Conservation (phyloP, 2,888 invertebrate species). For the Drosophila neoperkinsi region DNA sequence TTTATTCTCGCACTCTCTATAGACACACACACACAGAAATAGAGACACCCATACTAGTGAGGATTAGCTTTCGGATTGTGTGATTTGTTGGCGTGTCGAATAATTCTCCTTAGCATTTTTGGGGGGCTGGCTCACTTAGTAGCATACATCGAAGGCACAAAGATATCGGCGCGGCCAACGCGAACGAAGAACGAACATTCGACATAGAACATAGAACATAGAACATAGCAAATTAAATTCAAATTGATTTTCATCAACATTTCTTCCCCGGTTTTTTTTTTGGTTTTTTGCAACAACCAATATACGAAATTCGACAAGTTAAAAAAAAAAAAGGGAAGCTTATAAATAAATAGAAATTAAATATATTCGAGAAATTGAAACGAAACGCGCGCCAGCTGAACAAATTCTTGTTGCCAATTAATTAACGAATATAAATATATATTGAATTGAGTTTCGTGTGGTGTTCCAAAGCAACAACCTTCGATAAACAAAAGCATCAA, state of each 20-base stretch:
- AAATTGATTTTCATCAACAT: constrained; percentile 28
- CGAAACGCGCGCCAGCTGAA: constrained; percentile 63
- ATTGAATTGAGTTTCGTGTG: constrained; percentile 41
- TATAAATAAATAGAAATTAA: constrained; percentile 4
- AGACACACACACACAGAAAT: background rate
- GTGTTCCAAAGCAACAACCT: constrained; percentile 51
- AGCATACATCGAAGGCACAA: constrained; percentile 78
- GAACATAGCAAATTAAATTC: constrained; percentile 59
- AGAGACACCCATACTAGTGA: constrained; percentile 21
- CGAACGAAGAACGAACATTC: constrained; percentile 71
- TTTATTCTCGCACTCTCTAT: background rate
- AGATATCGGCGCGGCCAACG: constrained; percentile 79
- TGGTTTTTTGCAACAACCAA: constrained; percentile 29
- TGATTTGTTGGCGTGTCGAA: constrained; percentile 38
- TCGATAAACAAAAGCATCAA: constrained; percentile 49
- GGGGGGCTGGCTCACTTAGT: constrained; percentile 65
- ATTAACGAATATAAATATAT: constrained; percentile 24
- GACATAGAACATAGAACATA: constrained; percentile 69
- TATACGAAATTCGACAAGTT: constrained; percentile 33
- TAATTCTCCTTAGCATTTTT: constrained; percentile 54
- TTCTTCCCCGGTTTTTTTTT: background rate
- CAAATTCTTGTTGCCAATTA: constrained; percentile 44
- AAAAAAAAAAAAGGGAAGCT: constrained; percentile 16
- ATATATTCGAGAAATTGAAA: constrained; percentile 44
- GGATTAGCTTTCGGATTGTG: constrained; percentile 48